Base-by-base conservation (phyloP, 2,888 invertebrate species). In the Calameuta pallipes region DNA sequence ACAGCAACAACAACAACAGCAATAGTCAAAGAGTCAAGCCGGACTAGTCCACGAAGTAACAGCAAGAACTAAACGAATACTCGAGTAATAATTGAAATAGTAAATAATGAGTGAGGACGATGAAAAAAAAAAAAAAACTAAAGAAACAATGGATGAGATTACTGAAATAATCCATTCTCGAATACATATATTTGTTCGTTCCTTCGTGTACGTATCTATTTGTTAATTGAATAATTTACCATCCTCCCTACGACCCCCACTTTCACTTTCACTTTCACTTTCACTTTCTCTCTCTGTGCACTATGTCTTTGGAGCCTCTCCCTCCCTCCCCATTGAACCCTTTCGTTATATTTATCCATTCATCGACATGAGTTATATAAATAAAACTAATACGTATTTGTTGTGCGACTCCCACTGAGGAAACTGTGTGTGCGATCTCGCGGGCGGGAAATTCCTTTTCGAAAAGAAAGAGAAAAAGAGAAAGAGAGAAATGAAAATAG, bases 11-110 rank as follows among this genome's bases (percentile, higher is more conserved):
- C 93, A 94, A 83, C 33, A 33, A 79, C 89, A 92, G 35, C 93
- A 94, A 83, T 92, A 92, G 79, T 89, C 92, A 35, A 89, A 87
- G 75, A 92, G 92, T 78, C 91, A 92, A 92, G 77, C 92, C 92
- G 11, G 91, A n/a, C 92, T 34, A 93, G 92, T 86, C 92, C 92
- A 77, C 91, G 91, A 74, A 89, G 86, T 79, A 88, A 87, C 83
- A 89, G 84, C 80, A 88, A 81, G 75, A 86, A 89, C 77, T 91
- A 91, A 91, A 89, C 85, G 84, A 82, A 82, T 82, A 85, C 84
- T 9, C 56, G 56, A 56, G 56, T 56, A 56, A 56, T 6, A 56
- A 56, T 56, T 56, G 23, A 56, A 56, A 23, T 56, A 56, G 23
- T 56, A 56, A 56, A 23, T 56, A 56, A 56, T 23, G 56, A 56